Evolutionary conservation across 1,140 invertebrate species (phyloP), one percentile per base, ranked within the genome.

Genomic region (Brachionus rubens): DNA sequence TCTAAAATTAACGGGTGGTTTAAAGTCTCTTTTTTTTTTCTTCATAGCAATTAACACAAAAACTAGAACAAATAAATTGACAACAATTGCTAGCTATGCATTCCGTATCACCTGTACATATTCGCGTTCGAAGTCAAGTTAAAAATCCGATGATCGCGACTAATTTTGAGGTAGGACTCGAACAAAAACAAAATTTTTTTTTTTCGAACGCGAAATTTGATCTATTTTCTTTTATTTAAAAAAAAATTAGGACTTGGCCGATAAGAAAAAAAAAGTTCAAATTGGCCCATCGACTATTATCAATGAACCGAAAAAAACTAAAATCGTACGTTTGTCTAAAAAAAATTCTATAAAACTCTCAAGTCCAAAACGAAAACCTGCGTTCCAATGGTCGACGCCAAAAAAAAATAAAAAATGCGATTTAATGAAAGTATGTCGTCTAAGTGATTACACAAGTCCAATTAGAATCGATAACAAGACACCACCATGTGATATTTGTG

Each of bases 41-140:
- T n/a, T n/a, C n/a, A n/a, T n/a, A n/a, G n/a, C 56, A 36, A 36
- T 62, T 36, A 36, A 41, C 33, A n/a, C 30, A 9, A 62, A 16
- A 62, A 62, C 56, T 30, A 43, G 24, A 65, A 65, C 43, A 43
- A 19, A 43, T 24, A 43, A 24, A 65, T 43, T 28, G 43, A n/a
- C n/a, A n/a, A n/a, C n/a, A n/a, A n/a, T n/a, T n/a, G n/a, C n/a
- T n/a, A n/a, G n/a, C n/a, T n/a, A 65, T 65, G 59, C 59, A 65
- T 65, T 65, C 59, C 59, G 59, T 65, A 24, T 65, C 59, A 43
- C 59, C 59, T 14, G 59, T 65, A 28, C 59, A 65, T 26, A 65
- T 65, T 24, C 21, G 59, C 41, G 10, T 65, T 14, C 19, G 30
- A 40, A 65, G 28, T 43, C 59, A 65, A 43, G 19, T 65, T 26